phyloP scores from a whole-genome alignment of 2,113 vertebrate species.

The Oncorhynchus keta region DNA sequence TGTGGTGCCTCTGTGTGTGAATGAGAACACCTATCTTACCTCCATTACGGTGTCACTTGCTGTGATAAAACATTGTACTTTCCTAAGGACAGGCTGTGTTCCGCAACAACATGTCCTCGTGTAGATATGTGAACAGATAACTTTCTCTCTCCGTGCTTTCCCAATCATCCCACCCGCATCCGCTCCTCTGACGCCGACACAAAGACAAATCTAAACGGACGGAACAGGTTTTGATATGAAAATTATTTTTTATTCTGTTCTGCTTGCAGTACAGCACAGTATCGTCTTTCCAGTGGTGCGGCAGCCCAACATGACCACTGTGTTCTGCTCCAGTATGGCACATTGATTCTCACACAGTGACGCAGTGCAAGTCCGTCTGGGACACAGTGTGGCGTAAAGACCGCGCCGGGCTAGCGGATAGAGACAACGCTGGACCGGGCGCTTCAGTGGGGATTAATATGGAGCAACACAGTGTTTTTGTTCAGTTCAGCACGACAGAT shows the following conservation, averaged over 20 bases:
- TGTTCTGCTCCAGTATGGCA: conserved; percentile 41
- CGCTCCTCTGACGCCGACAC: not conserved
- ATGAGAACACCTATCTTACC: not conserved
- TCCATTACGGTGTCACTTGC: conserved; percentile 1
- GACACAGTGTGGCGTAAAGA: not conserved
- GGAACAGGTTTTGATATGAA: conserved; percentile 70
- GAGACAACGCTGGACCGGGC: too few relatives aligned
- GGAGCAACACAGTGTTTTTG: conserved; percentile 34
- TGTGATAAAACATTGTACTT: not conserved
- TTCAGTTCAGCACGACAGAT: conserved; percentile 3
- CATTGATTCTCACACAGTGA: conserved; percentile 43
- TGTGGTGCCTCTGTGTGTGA: not conserved
- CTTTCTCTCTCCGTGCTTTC: not conserved
- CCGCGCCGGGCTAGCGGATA: not conserved
- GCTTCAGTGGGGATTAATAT: not conserved
- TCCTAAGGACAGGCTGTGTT: not conserved
- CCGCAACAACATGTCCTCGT: not conserved
- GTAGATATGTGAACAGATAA: not conserved
- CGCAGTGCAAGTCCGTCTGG: conserved; percentile 12
- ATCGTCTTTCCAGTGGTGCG: conserved; percentile 54
- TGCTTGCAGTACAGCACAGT: conserved; percentile 70
- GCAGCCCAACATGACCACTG: conserved; percentile 22
- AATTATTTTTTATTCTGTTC: conserved; percentile 73
- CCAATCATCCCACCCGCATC: not conserved
- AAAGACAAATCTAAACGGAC: not conserved